Percentiles rank a stretch among this genome's conserved stretches.
phyloP scores from a whole-genome alignment of 1,140 invertebrate genomes.

The Camponotus vicinus region DNA sequence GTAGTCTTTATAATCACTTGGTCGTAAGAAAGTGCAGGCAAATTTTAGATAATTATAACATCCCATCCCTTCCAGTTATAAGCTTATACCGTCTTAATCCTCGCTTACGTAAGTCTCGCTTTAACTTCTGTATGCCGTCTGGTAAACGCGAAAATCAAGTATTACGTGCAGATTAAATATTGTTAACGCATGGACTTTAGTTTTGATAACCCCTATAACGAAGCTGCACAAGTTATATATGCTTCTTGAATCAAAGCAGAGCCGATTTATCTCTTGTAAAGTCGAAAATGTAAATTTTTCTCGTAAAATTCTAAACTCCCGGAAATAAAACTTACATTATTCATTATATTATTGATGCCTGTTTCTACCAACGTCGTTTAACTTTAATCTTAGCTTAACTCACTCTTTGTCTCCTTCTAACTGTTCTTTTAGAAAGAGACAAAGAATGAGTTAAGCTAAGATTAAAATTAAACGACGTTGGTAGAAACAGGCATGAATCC shows the following conservation, averaged over 20 bases:
- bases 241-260: slow-evolving; percentile 33
- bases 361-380: no score
- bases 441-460: no score
- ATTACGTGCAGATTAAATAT: slow-evolving; percentile 57
- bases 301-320: slow-evolving; percentile 28
- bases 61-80: slow-evolving; percentile 34
- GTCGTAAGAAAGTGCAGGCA: slow-evolving; percentile 4
- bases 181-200: slow-evolving; percentile 51
- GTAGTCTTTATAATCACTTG: slow-evolving; percentile 56
- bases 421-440: no score
- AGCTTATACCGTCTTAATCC: slow-evolving; percentile 65
- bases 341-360: slow-evolving; percentile 11
- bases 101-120: slow-evolving; percentile 61
- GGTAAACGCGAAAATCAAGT: slow-evolving; percentile 44
- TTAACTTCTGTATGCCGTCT: slow-evolving; percentile 45
- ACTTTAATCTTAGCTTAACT: no score
- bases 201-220: neutral
- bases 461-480: no score
- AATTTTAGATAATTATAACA: slow-evolving; percentile 70
- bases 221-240: slow-evolving; percentile 24
- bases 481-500: no score
- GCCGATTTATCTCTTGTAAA: slow-evolving; percentile 39
- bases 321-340: slow-evolving; percentile 1
- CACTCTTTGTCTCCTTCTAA: no score
- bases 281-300: slow-evolving; percentile 23